Conservation (phyloP, 2,113 vertebrate species). For the Stegostoma tigrinum region DNA sequence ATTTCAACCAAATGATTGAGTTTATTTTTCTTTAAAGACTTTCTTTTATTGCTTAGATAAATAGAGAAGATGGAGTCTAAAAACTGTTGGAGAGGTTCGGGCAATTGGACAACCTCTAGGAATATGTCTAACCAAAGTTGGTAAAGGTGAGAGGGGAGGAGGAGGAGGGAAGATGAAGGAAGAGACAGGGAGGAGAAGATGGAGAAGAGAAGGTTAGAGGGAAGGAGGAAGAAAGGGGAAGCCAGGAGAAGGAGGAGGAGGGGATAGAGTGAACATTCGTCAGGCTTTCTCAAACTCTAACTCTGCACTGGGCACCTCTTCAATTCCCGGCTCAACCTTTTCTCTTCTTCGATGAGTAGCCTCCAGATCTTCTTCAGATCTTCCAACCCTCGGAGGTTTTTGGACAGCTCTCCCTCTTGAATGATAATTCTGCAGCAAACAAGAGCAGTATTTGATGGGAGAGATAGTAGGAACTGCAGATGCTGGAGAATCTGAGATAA, state of each 20-base stretch:
- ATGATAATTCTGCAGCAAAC: not conserved
- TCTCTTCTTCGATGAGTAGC: not conserved
- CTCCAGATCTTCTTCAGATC: constrained; percentile 26
- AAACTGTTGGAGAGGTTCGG: not conserved
- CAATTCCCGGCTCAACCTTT: not conserved
- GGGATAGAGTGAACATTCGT: not conserved
- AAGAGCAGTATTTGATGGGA: not conserved
- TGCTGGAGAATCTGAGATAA: no score
- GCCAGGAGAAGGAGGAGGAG: not conserved
- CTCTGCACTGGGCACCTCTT: not conserved
- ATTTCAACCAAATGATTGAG: not conserved
- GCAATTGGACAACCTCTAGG: not conserved
- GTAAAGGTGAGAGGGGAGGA: not conserved
- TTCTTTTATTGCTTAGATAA: not conserved
- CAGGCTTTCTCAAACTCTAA: not conserved
- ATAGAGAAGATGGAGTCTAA: not conserved
- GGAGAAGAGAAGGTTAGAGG: not conserved
- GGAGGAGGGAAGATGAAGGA: not conserved
- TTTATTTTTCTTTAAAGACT: not conserved
- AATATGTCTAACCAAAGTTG: not conserved
- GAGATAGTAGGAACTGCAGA: no score
- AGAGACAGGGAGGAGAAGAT: not conserved
- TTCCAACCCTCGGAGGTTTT: not conserved
- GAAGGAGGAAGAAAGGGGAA: not conserved
- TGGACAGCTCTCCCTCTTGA: not conserved